A percentile compares a stretch with the other conserved stretches of the same genome.
Conservation (phyloP, 2,888 invertebrate species). For the Platycheirus albimanus region DNA sequence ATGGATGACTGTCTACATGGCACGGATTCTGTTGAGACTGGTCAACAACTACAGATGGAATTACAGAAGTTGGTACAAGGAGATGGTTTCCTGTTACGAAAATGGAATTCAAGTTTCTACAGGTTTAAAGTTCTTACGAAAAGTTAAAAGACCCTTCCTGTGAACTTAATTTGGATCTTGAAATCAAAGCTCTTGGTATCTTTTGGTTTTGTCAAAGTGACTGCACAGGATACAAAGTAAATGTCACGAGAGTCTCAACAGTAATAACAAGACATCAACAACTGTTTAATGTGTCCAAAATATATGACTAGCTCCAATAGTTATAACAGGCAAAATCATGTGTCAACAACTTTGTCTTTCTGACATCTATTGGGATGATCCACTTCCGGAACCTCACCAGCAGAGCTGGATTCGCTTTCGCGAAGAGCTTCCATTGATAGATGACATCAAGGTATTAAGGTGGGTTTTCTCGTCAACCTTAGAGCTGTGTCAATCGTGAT, state of each 20-base stretch:
- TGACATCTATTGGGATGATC: constrained; percentile 19
- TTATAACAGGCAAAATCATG: no score
- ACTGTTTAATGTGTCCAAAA: constrained; percentile 43
- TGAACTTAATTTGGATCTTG: constrained; percentile 35
- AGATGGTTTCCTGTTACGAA: constrained; percentile 42
- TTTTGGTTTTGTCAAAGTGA: no score
- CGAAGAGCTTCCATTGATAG: no score
- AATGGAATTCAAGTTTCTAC: constrained; percentile 49
- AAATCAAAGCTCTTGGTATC: no score
- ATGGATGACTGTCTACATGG: constrained; percentile 61
- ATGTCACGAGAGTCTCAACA: neutral
- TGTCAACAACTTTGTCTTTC: constrained; percentile 38
- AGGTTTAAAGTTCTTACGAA: neutral
- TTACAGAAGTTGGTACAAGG: no score
- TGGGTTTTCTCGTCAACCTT: constrained; percentile 30
- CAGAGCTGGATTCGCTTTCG: no score
- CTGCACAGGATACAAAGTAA: no score
- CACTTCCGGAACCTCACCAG: no score
- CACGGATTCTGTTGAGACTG: constrained; percentile 20
- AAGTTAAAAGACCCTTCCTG: neutral
- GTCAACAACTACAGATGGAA: constrained; percentile 34
- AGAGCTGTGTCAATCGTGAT: no score
- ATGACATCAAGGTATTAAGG: no score
- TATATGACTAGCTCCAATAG: constrained; percentile 42
- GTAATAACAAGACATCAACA: constrained; percentile 58